Evolutionary conservation across 2,113 vertebrate genomes (phyloP).

Genomic region (Murina feae): DNA sequence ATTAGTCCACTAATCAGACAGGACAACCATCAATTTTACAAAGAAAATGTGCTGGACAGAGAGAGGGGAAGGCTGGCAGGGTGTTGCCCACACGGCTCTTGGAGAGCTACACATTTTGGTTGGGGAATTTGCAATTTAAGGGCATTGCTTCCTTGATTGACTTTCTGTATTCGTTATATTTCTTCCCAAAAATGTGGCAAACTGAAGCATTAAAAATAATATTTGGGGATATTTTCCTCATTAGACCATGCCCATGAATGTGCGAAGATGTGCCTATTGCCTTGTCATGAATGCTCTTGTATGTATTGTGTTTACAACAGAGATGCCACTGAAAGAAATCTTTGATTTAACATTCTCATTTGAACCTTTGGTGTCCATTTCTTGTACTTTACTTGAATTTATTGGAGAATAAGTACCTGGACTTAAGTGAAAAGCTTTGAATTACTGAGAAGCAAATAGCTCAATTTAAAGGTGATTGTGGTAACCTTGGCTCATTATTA

Average conservation of each 20-base stretch:
- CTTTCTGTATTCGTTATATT: constrained; percentile 18
- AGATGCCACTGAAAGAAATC: constrained; percentile 11
- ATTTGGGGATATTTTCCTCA: background rate
- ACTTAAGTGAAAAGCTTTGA: background rate
- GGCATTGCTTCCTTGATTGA: background rate
- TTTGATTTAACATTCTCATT: background rate
- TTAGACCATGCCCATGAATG: background rate
- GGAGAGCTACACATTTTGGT: background rate
- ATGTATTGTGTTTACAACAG: background rate
- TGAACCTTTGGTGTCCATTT: background rate
- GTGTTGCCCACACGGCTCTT: background rate
- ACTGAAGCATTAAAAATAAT: constrained; percentile 18
- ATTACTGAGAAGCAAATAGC: background rate
- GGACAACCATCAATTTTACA: background rate
- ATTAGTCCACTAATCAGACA: constrained; percentile 50
- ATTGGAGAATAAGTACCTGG: background rate
- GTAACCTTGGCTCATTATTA: background rate
- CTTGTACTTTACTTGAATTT: constrained; percentile 28
- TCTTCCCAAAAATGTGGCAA: background rate
- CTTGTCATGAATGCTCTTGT: background rate
- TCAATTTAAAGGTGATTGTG: constrained; percentile 4
- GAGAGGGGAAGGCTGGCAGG: background rate
- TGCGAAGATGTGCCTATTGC: background rate
- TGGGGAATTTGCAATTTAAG: background rate
- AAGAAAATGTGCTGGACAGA: constrained; percentile 29